Percentiles rank a stretch among this genome's conserved stretches.
phyloP scores from a whole-genome alignment of 1,140 invertebrate genomes.

The Eumeta japonica region DNA sequence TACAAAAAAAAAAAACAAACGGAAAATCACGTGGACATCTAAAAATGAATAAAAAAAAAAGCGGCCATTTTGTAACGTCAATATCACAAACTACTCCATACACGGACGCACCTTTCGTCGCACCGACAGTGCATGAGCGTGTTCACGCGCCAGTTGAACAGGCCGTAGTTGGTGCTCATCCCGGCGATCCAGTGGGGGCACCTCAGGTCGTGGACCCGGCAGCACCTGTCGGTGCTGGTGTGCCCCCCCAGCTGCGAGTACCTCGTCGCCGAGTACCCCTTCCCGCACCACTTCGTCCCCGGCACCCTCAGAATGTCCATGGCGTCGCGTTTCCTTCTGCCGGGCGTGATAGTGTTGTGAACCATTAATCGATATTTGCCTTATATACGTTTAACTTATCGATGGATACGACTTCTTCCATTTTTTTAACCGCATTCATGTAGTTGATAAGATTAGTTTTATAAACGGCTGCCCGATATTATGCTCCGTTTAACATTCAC shows the following conservation, averaged over 20 bases:
- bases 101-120: conserved; percentile 88
- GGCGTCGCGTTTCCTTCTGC: conserved; percentile 56
- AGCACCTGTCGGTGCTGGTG: conserved; percentile 77
- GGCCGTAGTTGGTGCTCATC: conserved; percentile 73
- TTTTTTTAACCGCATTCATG: too few relatives aligned
- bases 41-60: too few relatives aligned
- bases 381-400: too few relatives aligned
- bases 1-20: conserved; percentile 1
- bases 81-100: too few relatives aligned
- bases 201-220: conserved; percentile 75
- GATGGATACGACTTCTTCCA: too few relatives aligned
- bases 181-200: conserved; percentile 80
- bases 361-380: too few relatives aligned
- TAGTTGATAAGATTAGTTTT: too few relatives aligned
- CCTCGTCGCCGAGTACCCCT: conserved; percentile 71
- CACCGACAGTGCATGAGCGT: conserved; percentile 86
- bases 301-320: conserved; percentile 70
- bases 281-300: conserved; percentile 87
- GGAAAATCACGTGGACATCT: not conserved
- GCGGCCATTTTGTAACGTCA: too few relatives aligned
- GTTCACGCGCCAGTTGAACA: conserved; percentile 82
- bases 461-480: too few relatives aligned
- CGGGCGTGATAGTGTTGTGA: too few relatives aligned
- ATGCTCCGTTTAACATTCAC: too few relatives aligned
- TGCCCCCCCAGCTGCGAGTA: conserved; percentile 78